A percentile compares a stretch with the other conserved stretches of the same genome.
Conservation (phyloP, 2,888 invertebrate genomes). For the Hemithea aestivaria region DNA sequence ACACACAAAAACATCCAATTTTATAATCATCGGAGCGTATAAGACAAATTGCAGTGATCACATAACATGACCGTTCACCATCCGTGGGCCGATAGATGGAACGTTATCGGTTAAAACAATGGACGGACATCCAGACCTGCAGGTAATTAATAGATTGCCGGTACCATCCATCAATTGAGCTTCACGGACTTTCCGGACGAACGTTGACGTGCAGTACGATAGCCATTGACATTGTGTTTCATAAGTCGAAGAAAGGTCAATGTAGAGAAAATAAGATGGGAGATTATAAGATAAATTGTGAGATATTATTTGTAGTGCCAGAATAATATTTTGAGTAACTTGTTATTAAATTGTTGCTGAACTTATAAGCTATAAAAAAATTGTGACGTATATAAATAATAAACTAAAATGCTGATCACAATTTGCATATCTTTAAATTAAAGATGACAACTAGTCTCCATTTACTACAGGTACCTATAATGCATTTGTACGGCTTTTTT, state of each 20-base stretch:
- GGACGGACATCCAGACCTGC: constrained; percentile 52
- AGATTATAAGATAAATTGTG: too few relatives aligned
- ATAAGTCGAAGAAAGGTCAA: constrained; percentile 17
- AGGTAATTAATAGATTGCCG: constrained; percentile 71
- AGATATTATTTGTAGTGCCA: too few relatives aligned
- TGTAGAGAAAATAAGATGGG: background rate
- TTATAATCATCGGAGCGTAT: constrained; percentile 53
- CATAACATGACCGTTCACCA: constrained; percentile 65
- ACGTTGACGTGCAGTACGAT: constrained; percentile 23
- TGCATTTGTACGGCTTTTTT: too few relatives aligned
- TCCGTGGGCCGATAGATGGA: constrained; percentile 71
- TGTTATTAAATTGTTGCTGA: too few relatives aligned
- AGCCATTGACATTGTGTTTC: constrained; percentile 24
- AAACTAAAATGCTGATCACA: too few relatives aligned
- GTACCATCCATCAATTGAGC: constrained; percentile 57
- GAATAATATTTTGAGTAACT: too few relatives aligned
- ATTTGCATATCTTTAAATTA: too few relatives aligned
- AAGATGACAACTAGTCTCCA: too few relatives aligned
- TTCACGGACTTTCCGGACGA: constrained; percentile 30
- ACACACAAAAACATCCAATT: constrained; percentile 37
- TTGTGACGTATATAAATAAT: too few relatives aligned
- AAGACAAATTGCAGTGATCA: constrained; percentile 67
- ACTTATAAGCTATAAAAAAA: too few relatives aligned
- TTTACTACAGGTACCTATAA: too few relatives aligned
- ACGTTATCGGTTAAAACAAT: constrained; percentile 60